Evolutionary conservation across 2,888 invertebrate species (phyloP).

Genomic region (Lithophane socia): DNA sequence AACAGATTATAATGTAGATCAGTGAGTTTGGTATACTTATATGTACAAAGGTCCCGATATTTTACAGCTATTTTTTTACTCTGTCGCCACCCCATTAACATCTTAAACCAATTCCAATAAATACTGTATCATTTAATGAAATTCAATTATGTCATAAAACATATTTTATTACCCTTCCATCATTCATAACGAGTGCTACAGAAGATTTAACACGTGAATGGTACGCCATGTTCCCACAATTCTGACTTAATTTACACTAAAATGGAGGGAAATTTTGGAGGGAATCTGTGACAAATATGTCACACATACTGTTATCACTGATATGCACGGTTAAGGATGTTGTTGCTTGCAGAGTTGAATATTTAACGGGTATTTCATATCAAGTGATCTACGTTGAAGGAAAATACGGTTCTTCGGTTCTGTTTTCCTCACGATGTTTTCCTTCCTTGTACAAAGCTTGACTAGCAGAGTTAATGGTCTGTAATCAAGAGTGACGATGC

Average conservation of each 20-base stretch:
- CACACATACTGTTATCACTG: conserved; percentile 30
- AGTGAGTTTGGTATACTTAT: too few species aligned
- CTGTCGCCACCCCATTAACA: conserved; percentile 27
- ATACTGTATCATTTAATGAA: conserved; percentile 35
- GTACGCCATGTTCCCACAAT: conserved; percentile 18
- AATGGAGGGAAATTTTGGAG: conserved; percentile 28
- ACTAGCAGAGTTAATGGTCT: conserved; percentile 32
- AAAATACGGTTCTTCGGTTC: conserved; percentile 13
- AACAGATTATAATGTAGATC: too few species aligned
- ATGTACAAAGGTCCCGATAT: not conserved
- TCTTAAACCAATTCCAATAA: conserved; percentile 41
- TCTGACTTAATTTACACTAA: conserved; percentile 54
- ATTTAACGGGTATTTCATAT: conserved; percentile 22
- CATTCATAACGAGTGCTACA: conserved; percentile 56
- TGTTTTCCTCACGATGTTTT: conserved; percentile 21
- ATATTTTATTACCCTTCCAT: conserved; percentile 60
- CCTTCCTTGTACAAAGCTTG: conserved; percentile 9
- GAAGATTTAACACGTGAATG: conserved; percentile 59
- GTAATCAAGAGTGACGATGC: not conserved
- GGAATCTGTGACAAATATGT: conserved; percentile 34
- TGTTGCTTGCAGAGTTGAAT: conserved; percentile 13
- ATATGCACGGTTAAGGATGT: conserved; percentile 1
- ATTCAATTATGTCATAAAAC: conserved; percentile 60
- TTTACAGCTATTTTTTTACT: not conserved
- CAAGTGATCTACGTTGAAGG: conserved; percentile 17